Base-by-base conservation (phyloP, 92 coral and sea anemone species). In the Actinostola sp. region DNA sequence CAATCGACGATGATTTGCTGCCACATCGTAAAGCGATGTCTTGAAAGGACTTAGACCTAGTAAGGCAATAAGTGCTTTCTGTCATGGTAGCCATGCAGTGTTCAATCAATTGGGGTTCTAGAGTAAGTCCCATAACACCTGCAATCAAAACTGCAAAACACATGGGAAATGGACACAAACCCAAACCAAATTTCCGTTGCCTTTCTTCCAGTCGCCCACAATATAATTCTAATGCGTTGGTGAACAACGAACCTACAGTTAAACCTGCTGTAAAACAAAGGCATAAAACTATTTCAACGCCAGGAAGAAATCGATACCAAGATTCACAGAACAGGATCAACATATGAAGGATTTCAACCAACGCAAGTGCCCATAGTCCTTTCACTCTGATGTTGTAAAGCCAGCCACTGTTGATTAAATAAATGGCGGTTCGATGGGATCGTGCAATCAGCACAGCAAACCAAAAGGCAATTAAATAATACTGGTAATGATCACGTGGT, bases 401-500 rank as follows among this genome's bases (percentile, higher is more conserved):
- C 88, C 83, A 84, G 13, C 67, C 59, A 0, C 85, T 72, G 17
- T 75, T 82, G 57, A 87, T 45, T 19, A 64, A 63, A 9, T 77
- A 63, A 33, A 90, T 55, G 11, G 70, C 46, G 36, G 68, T 80
- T 21, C 86, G 92, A 51, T 87, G 73, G 25, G 90, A 87, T 9
- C 90, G 65, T 1, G 90, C 94, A 12, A 81, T 67, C 46, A 85
- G 82, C 65, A 85, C 94, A 12, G 90, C 94, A 8, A 78, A 70
- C 68, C 72, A 58, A 44, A 89, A 69, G 15, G 80, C 61, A 28
- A 85, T 72, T 34, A 77, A 66, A 57, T 89, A 89, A 21, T 89
- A 89, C 50, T 80, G 94, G 42, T 85, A 89, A 28, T 89, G 94
- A 60, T 89, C 94, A 66, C 94, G 90, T 45, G 94, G 90, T 63